phyloP scores from a whole-genome alignment of 2,797 vertebrate genomes.

The Ctenopoma kingsleyae region DNA sequence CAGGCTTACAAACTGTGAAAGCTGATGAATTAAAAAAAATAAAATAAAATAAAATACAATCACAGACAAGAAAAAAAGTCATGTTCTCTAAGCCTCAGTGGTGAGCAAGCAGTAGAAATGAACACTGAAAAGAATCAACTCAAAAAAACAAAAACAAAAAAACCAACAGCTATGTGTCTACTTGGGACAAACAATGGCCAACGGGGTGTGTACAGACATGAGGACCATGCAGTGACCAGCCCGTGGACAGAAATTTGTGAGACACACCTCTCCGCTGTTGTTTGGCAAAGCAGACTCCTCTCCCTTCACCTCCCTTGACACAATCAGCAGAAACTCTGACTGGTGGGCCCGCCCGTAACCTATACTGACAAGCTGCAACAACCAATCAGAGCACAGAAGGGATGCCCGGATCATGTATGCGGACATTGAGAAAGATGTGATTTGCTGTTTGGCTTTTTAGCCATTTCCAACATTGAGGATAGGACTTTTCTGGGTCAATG shows the following conservation, averaged over 20 bases:
- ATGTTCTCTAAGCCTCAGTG: conserved; percentile 52
- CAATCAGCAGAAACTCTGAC: conserved; percentile 98
- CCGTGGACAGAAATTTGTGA: conserved; percentile 81
- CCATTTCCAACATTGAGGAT: conserved; percentile 58
- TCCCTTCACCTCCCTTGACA: conserved; percentile 95
- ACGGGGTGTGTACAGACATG: conserved; percentile 77
- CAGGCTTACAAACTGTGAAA: conserved; percentile 49
- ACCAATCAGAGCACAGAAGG: conserved; percentile 92
- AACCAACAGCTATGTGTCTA: conserved; percentile 56
- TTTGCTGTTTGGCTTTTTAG: conserved; percentile 56
- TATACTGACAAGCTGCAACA: conserved; percentile 97
- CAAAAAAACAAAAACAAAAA: too few relatives aligned
- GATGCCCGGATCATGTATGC: conserved; percentile 80
- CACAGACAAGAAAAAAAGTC: conserved; percentile 56
- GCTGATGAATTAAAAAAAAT: conserved; percentile 36
- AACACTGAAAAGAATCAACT: conserved; percentile 54
- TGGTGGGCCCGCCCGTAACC: conserved; percentile 94
- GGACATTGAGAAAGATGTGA: conserved; percentile 71
- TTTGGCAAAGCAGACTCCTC: conserved; percentile 93
- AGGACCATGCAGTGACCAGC: conserved; percentile 88
- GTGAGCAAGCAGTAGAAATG: conserved; percentile 72
- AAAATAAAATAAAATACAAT: neutral
- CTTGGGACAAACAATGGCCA: conserved; percentile 69
- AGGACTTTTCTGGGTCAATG: conserved; percentile 66
- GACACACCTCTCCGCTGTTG: conserved; percentile 95